phyloP scores from a whole-genome alignment of 2,888 invertebrate species.

The Diaperis boleti region DNA sequence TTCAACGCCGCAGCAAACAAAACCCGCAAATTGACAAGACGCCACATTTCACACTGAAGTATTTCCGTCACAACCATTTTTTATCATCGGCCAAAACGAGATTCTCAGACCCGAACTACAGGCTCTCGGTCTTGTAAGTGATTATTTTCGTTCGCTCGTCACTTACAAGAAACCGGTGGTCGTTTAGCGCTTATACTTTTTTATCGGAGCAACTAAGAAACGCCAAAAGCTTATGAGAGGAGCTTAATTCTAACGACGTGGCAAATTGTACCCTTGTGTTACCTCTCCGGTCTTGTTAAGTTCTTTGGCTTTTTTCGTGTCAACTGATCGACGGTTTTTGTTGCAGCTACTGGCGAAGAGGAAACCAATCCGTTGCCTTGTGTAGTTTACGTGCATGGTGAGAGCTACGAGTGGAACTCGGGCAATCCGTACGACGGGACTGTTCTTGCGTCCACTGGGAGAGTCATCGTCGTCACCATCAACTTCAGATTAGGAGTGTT shows the following conservation, averaged over 20 bases:
- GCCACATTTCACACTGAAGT: neutral
- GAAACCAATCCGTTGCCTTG: constrained; percentile 77
- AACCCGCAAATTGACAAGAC: constrained; percentile 8
- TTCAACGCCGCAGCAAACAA: constrained; percentile 8
- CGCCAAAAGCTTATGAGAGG: constrained; percentile 31
- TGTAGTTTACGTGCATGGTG: constrained; percentile 92
- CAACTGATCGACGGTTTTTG: constrained; percentile 27
- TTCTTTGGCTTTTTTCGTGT: constrained; percentile 31
- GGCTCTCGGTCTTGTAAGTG: constrained; percentile 21
- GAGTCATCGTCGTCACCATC: constrained; percentile 90
- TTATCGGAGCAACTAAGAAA: constrained; percentile 22
- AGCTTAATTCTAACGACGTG: constrained; percentile 39
- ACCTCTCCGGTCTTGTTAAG: constrained; percentile 33
- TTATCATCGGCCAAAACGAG: constrained; percentile 7
- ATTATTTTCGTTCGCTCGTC: constrained; percentile 30
- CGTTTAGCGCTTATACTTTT: constrained; percentile 27
- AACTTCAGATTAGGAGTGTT: constrained; percentile 91
- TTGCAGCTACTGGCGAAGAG: constrained; percentile 68
- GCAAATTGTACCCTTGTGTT: constrained; percentile 36
- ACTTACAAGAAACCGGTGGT: constrained; percentile 24
- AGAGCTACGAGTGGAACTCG: constrained; percentile 96
- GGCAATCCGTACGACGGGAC: constrained; percentile 98
- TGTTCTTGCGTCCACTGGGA: constrained; percentile 91
- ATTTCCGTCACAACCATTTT: constrained; percentile 16
- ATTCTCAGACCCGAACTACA: constrained; percentile 4